A percentile compares a stretch with the other conserved stretches of the same genome.
phyloP scores from a whole-genome alignment of 2,888 invertebrate genomes.

The Diploptera punctata region DNA sequence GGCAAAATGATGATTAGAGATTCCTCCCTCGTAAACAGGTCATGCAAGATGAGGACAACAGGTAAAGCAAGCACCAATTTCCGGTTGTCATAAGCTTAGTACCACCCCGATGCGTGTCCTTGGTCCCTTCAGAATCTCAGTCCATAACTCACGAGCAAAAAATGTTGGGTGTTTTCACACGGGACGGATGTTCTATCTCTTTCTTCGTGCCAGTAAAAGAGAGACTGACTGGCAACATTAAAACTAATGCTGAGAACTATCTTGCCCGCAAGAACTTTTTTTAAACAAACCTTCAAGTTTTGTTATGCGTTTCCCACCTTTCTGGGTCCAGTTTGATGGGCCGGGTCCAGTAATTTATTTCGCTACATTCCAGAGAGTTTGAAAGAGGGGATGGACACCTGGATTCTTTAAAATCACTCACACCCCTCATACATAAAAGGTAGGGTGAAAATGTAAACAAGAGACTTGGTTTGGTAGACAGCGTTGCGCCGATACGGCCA shows the following conservation, averaged over 20 bases:
- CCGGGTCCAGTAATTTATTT: constrained; percentile 39
- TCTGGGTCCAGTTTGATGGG: constrained; percentile 17
- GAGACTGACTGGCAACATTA: constrained; percentile 4
- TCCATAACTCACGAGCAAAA: constrained; percentile 23
- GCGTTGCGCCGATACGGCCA: constrained; percentile 34
- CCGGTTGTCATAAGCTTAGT: constrained; percentile 22
- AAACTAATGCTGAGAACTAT: constrained; percentile 25
- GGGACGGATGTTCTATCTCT: not conserved
- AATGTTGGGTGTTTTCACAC: constrained; percentile 16
- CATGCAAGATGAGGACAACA: not conserved
- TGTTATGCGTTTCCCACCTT: constrained; percentile 19
- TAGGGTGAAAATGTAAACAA: constrained; percentile 37
- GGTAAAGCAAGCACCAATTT: constrained; percentile 23
- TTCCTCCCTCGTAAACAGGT: not conserved
- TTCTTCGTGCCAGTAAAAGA: constrained; percentile 1
- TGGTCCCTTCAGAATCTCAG: constrained; percentile 7
- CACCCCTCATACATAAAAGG: constrained; percentile 21
- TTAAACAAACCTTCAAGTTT: constrained; percentile 21
- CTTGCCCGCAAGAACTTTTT: not conserved
- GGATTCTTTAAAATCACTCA: constrained; percentile 24
- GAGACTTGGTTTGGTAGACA: constrained; percentile 33
- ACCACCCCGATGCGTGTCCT: constrained; percentile 17
- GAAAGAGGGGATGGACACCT: constrained; percentile 33
- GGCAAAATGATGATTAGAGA: not conserved
- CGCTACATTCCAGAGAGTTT: constrained; percentile 36